A percentile compares a stretch with the other conserved stretches of the same genome.
These are phyloP conservation scores for human (Homo sapiens) DNA, from an alignment of 2,113 vertebrate species.

Conservation along the genomic window DNA sequence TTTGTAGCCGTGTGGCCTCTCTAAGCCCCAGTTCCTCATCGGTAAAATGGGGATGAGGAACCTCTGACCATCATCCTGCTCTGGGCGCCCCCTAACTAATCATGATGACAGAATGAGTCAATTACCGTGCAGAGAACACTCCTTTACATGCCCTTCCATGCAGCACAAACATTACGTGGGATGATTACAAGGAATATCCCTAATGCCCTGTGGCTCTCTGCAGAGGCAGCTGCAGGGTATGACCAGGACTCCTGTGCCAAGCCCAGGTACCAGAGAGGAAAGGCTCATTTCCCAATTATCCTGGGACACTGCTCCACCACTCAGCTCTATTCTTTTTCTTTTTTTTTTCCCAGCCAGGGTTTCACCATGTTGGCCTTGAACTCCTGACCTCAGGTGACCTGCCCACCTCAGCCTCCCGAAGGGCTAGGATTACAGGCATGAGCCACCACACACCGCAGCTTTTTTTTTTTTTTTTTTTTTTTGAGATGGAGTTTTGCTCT, in stretches of 20 bases:
- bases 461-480: too few relatives aligned
- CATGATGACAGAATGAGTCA: not conserved
- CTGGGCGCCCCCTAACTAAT: not conserved
- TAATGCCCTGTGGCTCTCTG: not conserved
- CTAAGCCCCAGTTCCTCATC: not conserved
- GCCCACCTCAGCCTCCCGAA: too few relatives aligned
- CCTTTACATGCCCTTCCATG: not conserved
- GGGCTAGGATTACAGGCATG: too few relatives aligned
- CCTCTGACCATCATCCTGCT: not conserved
- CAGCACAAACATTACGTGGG: not conserved
- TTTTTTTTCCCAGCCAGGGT: too few relatives aligned
- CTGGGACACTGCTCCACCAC: not conserved
- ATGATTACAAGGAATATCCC: not conserved
- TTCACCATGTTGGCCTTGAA: too few relatives aligned
- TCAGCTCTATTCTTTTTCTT: not conserved
- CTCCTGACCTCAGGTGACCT: too few relatives aligned
- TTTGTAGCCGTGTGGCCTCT: not conserved
- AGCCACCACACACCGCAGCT: too few relatives aligned
- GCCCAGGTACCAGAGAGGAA: not conserved
- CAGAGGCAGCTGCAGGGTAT: not conserved
- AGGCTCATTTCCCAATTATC: not conserved
- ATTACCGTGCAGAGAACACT: not conserved
- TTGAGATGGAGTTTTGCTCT: too few relatives aligned
- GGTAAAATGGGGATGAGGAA: slow-evolving; percentile 6
- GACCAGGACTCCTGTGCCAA: not conserved